Conservation (phyloP, 2,113 vertebrate genomes). For the Micromys minutus region DNA sequence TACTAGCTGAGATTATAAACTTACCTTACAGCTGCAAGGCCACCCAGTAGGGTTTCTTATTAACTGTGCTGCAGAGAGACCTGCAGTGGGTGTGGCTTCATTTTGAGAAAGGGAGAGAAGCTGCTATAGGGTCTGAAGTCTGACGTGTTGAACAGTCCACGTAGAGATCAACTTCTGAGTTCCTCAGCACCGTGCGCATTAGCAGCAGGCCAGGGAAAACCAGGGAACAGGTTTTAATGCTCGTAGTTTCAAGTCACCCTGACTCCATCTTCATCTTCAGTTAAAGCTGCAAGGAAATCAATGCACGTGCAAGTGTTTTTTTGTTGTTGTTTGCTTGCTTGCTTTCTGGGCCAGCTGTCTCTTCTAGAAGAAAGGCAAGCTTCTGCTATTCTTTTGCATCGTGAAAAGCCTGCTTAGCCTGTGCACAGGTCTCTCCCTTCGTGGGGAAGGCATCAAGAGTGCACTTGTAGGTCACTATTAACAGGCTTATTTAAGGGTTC, state of each 20-base stretch:
- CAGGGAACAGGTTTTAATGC: not conserved
- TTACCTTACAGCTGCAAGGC: not conserved
- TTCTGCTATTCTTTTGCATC: not conserved
- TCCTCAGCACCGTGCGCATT: rapidly evolving
- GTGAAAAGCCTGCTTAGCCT: too few relatives aligned
- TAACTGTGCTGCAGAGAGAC: not conserved
- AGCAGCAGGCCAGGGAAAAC: too few relatives aligned
- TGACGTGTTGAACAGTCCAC: not conserved
- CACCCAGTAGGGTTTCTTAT: not conserved
- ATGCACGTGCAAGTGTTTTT: not conserved
- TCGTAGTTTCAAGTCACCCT: not conserved
- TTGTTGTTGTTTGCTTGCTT: not conserved
- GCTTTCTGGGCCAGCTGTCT: not conserved
- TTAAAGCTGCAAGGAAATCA: not conserved
- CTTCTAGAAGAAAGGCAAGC: not conserved
- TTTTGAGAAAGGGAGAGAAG: not conserved
- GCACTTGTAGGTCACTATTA: not conserved
- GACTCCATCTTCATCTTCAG: not conserved
- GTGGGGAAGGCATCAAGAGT: not conserved
- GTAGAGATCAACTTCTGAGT: not conserved
- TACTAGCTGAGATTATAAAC: not conserved
- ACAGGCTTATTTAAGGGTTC: not conserved
- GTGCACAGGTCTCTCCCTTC: not conserved
- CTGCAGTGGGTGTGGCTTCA: not conserved
- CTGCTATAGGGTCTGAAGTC: not conserved